Base-by-base conservation (phyloP, 2,888 invertebrate genomes). In the Phengaris alcon region DNA sequence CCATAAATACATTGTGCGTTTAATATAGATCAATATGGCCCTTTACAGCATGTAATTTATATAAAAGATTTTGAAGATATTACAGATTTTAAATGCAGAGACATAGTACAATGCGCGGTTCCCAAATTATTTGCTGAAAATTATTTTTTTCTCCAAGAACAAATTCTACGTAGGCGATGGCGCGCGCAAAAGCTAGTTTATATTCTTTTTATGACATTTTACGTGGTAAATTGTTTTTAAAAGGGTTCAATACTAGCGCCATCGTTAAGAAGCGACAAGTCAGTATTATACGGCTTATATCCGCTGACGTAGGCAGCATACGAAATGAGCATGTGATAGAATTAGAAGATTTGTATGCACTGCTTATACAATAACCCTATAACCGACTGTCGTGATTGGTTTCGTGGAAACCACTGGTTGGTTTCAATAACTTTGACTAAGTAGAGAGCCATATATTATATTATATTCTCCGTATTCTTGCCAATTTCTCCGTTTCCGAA, bases 251-350 rank as follows among this genome's bases (percentile, higher is more conserved):
- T 35, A 15, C 59, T 64, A 64, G 64, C 64, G 64, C 22, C 35
- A 6, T 64, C 64, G 64, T 64, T 64, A 64, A 2, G 35, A 44
- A 35, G 64, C 64, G 64, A 64, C 64, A 44, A 64, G 35, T 64
- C 35, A 22, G 64, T 64, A 64, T 35, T 64, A 64, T 64, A 64
- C 82, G 54, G 86, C 80, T 87, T 87, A 86, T 85, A 82, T 80
- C 87, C 87, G 89, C 88, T 89, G 88, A 22, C 12, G 35, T 44
- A 35, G 3, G 6, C 35, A 64, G 64, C 64, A 64, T 64, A 64
- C 64, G 52, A 64, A 64, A 64, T 64, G 64, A 64, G 64, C 64
- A 44, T 35, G 64, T 64, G 64, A 64, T 44, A 64, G 35, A 44
- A 59, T 59, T 59, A 35, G 64, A 44, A 44, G 64, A 35, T 64